phyloP scores from a whole-genome alignment of 2,888 invertebrate species.

The Cerastoderma edule region DNA sequence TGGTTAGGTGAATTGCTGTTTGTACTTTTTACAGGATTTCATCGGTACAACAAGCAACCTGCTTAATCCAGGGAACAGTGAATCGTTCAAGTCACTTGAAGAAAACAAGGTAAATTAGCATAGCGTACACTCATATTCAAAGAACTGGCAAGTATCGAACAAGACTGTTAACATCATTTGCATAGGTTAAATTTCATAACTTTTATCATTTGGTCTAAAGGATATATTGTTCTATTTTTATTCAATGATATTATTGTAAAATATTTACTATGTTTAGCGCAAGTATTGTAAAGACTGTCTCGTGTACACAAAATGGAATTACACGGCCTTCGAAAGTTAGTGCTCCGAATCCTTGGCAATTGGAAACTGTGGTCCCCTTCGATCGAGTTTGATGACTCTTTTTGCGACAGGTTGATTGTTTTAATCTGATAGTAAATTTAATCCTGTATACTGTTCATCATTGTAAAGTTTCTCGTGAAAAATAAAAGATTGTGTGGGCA shows the following conservation, averaged over 20 bases:
- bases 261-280: no score
- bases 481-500: no score
- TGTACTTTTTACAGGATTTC: conserved; percentile 8
- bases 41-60: conserved; percentile 13
- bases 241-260: background rate
- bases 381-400: no score
- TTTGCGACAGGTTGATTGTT: no score
- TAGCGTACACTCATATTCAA: background rate
- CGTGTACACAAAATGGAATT: no score
- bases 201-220: background rate
- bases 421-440: no score
- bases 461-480: no score
- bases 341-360: no score
- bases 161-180: background rate
- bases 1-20: background rate
- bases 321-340: no score
- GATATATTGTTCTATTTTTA: background rate
- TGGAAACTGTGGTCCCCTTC: no score
- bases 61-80: background rate
- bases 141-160: background rate
- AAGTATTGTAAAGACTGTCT: no score
- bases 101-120: background rate
- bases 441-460: no score
- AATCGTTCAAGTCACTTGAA: conserved; percentile 6
- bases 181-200: background rate